Evolutionary conservation across 2,797 vertebrate species (phyloP).

Genomic region (Tenualosa ilisha): DNA sequence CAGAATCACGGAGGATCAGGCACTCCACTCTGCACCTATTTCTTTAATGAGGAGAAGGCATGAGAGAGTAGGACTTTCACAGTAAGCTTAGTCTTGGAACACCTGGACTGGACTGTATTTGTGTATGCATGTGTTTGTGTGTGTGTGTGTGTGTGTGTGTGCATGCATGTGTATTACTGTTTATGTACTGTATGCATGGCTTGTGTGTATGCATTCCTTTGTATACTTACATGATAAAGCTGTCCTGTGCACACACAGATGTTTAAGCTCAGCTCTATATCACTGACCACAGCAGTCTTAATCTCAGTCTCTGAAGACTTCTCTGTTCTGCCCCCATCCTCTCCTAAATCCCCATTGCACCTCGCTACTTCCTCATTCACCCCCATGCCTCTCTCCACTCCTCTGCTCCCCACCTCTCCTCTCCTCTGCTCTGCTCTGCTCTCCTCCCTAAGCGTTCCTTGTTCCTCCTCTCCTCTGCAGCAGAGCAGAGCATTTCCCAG

Average conservation of each 20-base stretch:
- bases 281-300: constrained; percentile 19
- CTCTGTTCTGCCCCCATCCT: background rate
- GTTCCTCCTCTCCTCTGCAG: constrained; percentile 11
- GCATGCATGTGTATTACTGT: background rate
- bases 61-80: too few species aligned
- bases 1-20: background rate
- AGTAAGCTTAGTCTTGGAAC: background rate
- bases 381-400: background rate
- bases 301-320: constrained; percentile 2
- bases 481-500: background rate
- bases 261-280: background rate
- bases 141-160: background rate
- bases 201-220: too few species aligned
- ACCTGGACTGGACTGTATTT: background rate
- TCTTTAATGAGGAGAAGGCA: background rate
- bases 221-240: background rate
- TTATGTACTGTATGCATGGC: too few species aligned
- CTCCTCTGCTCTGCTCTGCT: background rate
- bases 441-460: background rate
- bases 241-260: background rate
- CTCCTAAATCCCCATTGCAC: constrained; percentile 2
- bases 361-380: background rate
- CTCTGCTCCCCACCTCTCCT: background rate
- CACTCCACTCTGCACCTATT: background rate
- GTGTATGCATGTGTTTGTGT: background rate